Conservation (phyloP, 2,888 invertebrate species). For the Drosophila maculinotata region DNA sequence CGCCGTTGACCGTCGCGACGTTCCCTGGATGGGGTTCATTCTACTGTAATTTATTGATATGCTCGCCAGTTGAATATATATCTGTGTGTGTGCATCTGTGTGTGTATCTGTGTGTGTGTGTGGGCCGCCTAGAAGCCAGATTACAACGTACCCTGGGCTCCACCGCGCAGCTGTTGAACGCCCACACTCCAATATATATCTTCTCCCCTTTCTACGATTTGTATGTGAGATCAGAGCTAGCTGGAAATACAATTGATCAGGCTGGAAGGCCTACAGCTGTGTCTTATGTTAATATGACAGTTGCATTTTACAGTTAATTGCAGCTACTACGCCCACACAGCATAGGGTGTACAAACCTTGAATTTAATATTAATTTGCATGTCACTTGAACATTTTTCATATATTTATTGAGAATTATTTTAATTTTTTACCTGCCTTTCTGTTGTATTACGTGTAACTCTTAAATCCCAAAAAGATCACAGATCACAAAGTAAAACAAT, state of each 20-base stretch:
- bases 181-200: constrained; percentile 46
- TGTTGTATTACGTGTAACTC: no score
- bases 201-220: constrained; percentile 24
- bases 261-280: constrained; percentile 11
- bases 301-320: constrained; percentile 28
- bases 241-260: constrained; percentile 10
- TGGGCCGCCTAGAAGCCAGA: constrained; percentile 61
- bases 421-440: no score
- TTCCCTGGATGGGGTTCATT: constrained; percentile 64
- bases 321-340: background rate
- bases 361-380: background rate
- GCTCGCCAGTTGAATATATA: constrained; percentile 26
- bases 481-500: constrained; percentile 18
- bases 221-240: constrained; percentile 35
- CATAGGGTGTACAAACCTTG: background rate
- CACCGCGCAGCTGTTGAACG: constrained; percentile 55
- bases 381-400: no score
- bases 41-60: constrained; percentile 78
- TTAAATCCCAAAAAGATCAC: background rate
- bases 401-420: no score
- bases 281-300: constrained; percentile 13
- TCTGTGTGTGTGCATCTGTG: constrained; percentile 21
- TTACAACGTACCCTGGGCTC: constrained; percentile 41
- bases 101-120: constrained; percentile 30
- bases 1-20: constrained; percentile 60